Percentiles rank a stretch among this genome's conserved stretches.
These are phyloP conservation scores for Cryptoblepharus egeriae DNA, from an alignment of 2,797 vertebrate genomes.

Conservation along the genomic window DNA sequence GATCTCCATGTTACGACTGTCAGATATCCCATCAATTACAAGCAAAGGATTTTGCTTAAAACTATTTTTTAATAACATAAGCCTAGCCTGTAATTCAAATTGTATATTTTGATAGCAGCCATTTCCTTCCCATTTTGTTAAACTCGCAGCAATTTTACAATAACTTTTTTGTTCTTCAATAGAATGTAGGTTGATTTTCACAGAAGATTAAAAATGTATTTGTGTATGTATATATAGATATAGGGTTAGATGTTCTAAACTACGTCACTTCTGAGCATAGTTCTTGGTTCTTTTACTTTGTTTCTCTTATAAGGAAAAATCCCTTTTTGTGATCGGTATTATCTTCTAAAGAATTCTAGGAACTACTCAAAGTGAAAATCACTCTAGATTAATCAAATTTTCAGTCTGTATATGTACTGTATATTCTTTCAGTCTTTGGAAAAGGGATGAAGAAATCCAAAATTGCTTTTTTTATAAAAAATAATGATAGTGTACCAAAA, in stretches of 20 bases:
- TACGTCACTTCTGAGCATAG: constrained; percentile 78
- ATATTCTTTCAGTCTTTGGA: constrained; percentile 74
- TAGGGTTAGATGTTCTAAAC: constrained; percentile 72
- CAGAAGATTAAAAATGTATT: constrained; percentile 67
- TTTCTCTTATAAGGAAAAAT: constrained; percentile 74
- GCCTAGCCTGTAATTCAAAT: constrained; percentile 85
- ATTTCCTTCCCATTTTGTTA: constrained; percentile 81
- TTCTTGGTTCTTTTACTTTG: constrained; percentile 76
- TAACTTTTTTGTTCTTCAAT: constrained; percentile 75
- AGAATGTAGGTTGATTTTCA: constrained; percentile 71
- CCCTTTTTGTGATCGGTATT: constrained; percentile 74
- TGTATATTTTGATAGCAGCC: constrained; percentile 87
- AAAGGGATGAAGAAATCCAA: constrained; percentile 78
- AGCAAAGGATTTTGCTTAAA: constrained; percentile 82
- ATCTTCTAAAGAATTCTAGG: constrained; percentile 71
- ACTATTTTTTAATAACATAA: constrained; percentile 85
- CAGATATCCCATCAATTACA: constrained; percentile 75
- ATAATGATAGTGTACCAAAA: constrained; percentile 72
- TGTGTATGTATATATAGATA: constrained; percentile 68
- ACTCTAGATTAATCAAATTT: constrained; percentile 74
- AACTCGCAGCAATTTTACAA: constrained; percentile 78
- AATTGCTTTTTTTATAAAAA: constrained; percentile 52
- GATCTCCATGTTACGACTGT: constrained; percentile 74
- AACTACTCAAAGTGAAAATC: constrained; percentile 74
- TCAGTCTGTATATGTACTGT: constrained; percentile 73